Evolutionary conservation across 2,797 vertebrate genomes (phyloP).

Genomic region (Darevskia nairensis): DNA sequence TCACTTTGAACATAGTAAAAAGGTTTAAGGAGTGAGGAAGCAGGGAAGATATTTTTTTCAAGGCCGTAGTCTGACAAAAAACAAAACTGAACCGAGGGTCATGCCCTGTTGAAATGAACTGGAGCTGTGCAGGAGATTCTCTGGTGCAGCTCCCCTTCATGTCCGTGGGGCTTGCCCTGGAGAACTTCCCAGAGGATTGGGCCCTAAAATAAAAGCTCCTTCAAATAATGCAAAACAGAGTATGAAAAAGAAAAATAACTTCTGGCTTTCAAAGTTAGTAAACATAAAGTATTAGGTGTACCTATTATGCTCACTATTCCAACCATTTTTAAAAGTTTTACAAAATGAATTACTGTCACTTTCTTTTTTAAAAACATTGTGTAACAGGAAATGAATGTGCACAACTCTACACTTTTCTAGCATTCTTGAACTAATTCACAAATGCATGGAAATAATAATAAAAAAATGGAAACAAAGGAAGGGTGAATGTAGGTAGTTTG

Average conservation of each 20-base stretch:
- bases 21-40: slow-evolving; percentile 47
- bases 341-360: slow-evolving; percentile 85
- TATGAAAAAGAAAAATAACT: slow-evolving; percentile 46
- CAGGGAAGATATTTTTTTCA: slow-evolving; percentile 15
- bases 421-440: slow-evolving; percentile 92
- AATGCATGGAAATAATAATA: slow-evolving; percentile 79
- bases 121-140: not conserved
- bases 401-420: slow-evolving; percentile 92
- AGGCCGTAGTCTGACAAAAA: slow-evolving; percentile 47
- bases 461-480: slow-evolving; percentile 68
- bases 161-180: not conserved
- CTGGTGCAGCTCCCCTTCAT: not conserved
- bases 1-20: slow-evolving; percentile 66
- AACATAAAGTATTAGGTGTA: slow-evolving; percentile 80
- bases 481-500: slow-evolving; percentile 80
- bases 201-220: slow-evolving; percentile 35
- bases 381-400: slow-evolving; percentile 84
- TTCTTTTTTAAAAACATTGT: slow-evolving; percentile 75
- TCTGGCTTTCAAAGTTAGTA: slow-evolving; percentile 80
- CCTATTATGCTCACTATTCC: slow-evolving; percentile 83
- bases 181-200: slow-evolving; percentile 15
- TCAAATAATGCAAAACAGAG: slow-evolving; percentile 55
- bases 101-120: not conserved
- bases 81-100: slow-evolving; percentile 47
- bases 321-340: slow-evolving; percentile 82